Evolutionary conservation across 2,113 vertebrate genomes (phyloP).

Genomic region (Sinosuthora webbiana): DNA sequence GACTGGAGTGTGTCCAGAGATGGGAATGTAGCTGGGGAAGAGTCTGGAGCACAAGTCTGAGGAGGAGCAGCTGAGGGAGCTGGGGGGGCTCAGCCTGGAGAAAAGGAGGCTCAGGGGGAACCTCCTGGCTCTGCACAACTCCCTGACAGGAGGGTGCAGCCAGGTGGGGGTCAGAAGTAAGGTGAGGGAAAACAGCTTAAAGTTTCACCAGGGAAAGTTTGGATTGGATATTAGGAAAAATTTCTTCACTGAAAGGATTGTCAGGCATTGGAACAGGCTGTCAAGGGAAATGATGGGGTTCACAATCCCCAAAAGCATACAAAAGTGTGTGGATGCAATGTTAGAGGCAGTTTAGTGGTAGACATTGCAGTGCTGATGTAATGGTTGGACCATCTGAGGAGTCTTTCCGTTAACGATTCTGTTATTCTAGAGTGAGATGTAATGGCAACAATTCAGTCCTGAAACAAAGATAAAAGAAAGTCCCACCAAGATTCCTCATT

Average conservation of each 20-base stretch:
- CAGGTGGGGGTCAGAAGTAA: rapidly evolving
- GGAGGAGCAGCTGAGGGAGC: neutral
- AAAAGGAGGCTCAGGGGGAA: neutral
- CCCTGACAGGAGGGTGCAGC: neutral
- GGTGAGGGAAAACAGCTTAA: neutral
- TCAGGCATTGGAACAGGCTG: neutral
- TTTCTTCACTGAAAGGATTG: neutral
- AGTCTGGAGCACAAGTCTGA: neutral
- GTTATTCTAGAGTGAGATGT: neutral
- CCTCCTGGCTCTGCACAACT: rapidly evolving
- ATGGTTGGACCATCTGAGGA: neutral
- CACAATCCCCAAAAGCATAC: neutral
- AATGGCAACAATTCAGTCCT: neutral
- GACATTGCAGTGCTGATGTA: neutral
- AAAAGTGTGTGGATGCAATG: neutral
- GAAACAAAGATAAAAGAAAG: neutral
- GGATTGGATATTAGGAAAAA: neutral
- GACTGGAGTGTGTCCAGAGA: rapidly evolving
- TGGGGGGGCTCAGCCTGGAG: neutral
- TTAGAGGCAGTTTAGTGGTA: neutral
- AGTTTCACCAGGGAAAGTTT: neutral
- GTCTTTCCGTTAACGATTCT: neutral
- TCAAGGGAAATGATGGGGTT: neutral
- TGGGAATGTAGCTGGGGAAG: rapidly evolving
- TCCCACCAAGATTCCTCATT: neutral